Percentiles rank a stretch among this genome's conserved stretches.
phyloP scores from a whole-genome alignment of 2,888 invertebrate species.

The Cosmia pyralina region DNA sequence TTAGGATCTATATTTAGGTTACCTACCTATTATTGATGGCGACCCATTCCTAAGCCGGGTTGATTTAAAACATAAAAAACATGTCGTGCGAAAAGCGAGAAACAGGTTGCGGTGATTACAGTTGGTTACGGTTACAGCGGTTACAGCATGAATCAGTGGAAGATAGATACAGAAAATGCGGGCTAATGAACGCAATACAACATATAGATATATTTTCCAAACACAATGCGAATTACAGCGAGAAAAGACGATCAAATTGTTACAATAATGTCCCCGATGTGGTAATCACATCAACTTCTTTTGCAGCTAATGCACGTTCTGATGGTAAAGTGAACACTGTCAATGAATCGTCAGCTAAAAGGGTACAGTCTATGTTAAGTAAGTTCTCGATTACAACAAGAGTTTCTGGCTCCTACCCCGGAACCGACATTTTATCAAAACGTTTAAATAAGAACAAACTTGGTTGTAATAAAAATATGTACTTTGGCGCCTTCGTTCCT shows the following conservation, averaged over 20 bases:
- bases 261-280: conserved; percentile 2
- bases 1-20: neutral
- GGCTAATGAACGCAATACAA: conserved; percentile 50
- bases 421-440: conserved; percentile 41
- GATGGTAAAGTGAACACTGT: conserved; percentile 3
- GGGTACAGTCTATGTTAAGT: conserved; percentile 40
- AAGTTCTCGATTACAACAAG: conserved; percentile 53
- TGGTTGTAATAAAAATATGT: conserved; percentile 20
- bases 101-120: conserved; percentile 13
- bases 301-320: conserved; percentile 5
- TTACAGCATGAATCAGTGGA: conserved; percentile 18
- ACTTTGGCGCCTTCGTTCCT: conserved; percentile 21
- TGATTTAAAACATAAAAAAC: conserved; percentile 5
- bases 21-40: neutral
- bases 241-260: conserved; percentile 18
- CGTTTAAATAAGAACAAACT: conserved; percentile 29
- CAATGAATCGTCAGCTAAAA: conserved; percentile 19
- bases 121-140: neutral
- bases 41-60: neutral
- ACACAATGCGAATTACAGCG: conserved; percentile 18
- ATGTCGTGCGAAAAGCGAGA: conserved; percentile 34
- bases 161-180: conserved; percentile 50
- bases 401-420: conserved; percentile 38
- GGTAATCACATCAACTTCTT: conserved; percentile 23
- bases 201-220: conserved; percentile 51